These are phyloP conservation scores for Ectropis grisescens DNA, from an alignment of 1,140 invertebrate genomes.

Conservation along the genomic window DNA sequence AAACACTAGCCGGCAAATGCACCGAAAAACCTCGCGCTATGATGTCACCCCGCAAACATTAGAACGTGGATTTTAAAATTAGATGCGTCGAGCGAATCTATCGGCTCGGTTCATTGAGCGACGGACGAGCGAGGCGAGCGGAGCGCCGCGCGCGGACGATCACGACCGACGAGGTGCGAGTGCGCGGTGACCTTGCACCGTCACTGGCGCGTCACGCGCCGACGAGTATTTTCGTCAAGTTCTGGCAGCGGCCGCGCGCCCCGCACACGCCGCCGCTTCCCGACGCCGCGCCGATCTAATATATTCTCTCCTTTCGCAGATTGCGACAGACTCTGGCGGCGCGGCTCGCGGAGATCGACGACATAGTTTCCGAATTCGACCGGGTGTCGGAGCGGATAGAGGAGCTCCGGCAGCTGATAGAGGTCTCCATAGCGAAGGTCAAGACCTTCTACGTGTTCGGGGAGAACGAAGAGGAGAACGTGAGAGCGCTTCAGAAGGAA, in stretches of 20 bases:
- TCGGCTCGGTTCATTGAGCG: constrained; percentile 59
- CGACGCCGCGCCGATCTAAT: constrained; percentile 24
- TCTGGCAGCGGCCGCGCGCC: constrained; percentile 43
- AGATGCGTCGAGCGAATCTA: constrained; percentile 44
- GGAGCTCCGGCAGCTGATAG: constrained; percentile 74
- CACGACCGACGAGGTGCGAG: constrained; percentile 52
- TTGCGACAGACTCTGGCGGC: constrained; percentile 65
- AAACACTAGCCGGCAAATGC: constrained; percentile 49
- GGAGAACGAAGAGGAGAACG: constrained; percentile 73
- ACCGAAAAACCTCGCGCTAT: constrained; percentile 47
- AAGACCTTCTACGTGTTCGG: constrained; percentile 81
- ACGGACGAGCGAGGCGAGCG: constrained; percentile 58
- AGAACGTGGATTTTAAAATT: constrained; percentile 53
- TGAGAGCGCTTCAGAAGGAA: constrained; percentile 63
- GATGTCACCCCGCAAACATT: constrained; percentile 63
- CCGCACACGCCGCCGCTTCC: constrained; percentile 18
- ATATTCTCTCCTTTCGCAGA: constrained; percentile 45
- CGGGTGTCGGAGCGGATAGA: constrained; percentile 74
- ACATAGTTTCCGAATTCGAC: constrained; percentile 60
- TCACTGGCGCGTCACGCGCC: constrained; percentile 34
- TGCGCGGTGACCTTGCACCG: constrained; percentile 27
- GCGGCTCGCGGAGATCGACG: constrained; percentile 63
- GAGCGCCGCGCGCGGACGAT: constrained; percentile 55
- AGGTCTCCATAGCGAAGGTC: constrained; percentile 74
- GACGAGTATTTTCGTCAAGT: constrained; percentile 57